Evolutionary conservation across 2,888 invertebrate species (phyloP).

Genomic region (Euproctis similis): DNA sequence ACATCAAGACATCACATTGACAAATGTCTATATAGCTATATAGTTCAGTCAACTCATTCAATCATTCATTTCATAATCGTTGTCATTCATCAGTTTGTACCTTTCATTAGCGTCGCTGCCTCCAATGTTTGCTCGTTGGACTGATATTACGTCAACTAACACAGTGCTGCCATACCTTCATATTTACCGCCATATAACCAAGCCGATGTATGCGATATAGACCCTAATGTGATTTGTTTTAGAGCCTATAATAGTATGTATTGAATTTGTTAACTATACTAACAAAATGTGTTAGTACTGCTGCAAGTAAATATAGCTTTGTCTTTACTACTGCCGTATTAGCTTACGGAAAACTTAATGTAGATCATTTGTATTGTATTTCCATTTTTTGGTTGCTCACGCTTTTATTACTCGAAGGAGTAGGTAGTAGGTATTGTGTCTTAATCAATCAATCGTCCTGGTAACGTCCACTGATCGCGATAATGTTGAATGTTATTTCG

Average conservation of each 20-base stretch:
- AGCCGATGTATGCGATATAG: conserved; percentile 16
- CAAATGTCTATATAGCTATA: no score
- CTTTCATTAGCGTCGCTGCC: conserved; percentile 37
- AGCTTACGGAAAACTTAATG: conserved; percentile 36
- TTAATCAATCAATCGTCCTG: no score
- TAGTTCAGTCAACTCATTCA: conserved; percentile 13
- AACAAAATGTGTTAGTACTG: conserved; percentile 37
- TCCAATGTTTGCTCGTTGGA: conserved; percentile 31
- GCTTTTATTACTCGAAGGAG: no score
- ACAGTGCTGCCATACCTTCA: conserved; percentile 31
- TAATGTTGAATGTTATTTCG: no score
- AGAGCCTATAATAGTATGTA: conserved; percentile 14
- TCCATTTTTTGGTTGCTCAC: no score
- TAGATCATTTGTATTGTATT: conserved; percentile 18
- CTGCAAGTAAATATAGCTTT: conserved; percentile 40
- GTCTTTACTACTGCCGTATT: conserved; percentile 61
- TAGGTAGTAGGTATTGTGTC: no score
- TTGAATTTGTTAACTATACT: conserved; percentile 23
- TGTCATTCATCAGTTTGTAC: conserved; percentile 33
- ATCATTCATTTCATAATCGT: conserved; percentile 26
- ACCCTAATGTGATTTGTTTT: conserved; percentile 16
- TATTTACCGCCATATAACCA: conserved; percentile 14
- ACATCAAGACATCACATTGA: no score
- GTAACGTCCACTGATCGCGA: no score
- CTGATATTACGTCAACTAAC: conserved; percentile 45